phyloP scores from a whole-genome alignment of 30 jellyfish, hydroid and myxozoan species.

The Pelagia noctiluca region DNA sequence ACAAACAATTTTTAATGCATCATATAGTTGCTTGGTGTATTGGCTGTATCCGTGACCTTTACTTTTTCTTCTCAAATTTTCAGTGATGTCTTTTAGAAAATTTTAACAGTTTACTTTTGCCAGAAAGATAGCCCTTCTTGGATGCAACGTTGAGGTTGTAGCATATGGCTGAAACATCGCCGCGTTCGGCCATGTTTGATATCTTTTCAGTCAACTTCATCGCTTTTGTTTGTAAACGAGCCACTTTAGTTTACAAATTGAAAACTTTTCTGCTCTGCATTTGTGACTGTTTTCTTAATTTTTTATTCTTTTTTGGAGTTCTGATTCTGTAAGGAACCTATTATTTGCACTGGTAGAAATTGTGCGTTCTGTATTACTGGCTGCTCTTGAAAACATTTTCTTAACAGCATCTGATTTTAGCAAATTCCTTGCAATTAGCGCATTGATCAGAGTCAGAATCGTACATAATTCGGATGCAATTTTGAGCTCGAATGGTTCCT shows the following conservation, averaged over 20 bases:
- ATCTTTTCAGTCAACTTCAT: background rate
- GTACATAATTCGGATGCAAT: conserved; percentile 2
- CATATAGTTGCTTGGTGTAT: conserved; percentile 20
- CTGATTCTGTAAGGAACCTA: background rate
- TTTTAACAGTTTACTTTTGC: conserved; percentile 10
- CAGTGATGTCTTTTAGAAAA: conserved; percentile 17
- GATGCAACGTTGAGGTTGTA: background rate
- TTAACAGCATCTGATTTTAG: background rate
- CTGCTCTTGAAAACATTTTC: conserved; percentile 16
- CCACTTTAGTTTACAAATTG: conserved; percentile 15
- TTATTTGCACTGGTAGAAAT: background rate
- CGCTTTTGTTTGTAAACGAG: conserved; percentile 6
- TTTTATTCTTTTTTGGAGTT: background rate
- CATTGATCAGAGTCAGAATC: conserved; percentile 15
- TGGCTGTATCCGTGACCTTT: conserved; percentile 14
- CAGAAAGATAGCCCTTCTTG: conserved; percentile 7
- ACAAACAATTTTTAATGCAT: conserved; percentile 33
- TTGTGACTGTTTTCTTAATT: background rate
- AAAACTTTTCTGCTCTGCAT: conserved; percentile 23
- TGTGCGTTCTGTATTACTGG: background rate
- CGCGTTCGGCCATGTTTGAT: conserved; percentile 26
- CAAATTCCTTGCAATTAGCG: background rate
- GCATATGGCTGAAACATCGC: conserved; percentile 28
- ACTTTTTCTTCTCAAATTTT: background rate
- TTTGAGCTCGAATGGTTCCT: conserved; percentile 41